Percentiles rank a stretch among this genome's conserved stretches.
phyloP scores from a whole-genome alignment of 2,113 vertebrate genomes.

The Scytalopus superciliaris region DNA sequence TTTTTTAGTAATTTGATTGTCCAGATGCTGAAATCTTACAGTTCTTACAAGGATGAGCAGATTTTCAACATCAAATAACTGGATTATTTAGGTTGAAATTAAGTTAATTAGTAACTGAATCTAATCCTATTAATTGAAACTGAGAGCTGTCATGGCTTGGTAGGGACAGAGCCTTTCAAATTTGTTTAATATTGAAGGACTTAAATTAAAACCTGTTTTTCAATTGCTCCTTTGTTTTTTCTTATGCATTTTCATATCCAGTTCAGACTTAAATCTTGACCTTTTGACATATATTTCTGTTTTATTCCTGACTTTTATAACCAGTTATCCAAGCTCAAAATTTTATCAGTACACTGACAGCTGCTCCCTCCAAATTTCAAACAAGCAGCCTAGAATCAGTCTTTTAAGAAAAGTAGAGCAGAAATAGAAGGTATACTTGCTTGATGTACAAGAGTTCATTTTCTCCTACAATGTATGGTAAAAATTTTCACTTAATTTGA shows the following conservation, averaged over 20 bases:
- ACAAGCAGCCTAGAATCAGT: neutral
- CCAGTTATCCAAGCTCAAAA: neutral
- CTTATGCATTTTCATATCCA: neutral
- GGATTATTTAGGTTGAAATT: neutral
- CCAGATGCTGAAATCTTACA: neutral
- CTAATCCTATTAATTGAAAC: neutral
- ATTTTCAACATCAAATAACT: neutral
- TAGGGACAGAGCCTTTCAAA: neutral
- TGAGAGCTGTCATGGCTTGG: neutral
- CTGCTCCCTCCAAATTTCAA: neutral
- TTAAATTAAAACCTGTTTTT: neutral
- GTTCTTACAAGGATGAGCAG: neutral
- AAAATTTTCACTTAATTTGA: neutral
- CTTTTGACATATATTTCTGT: neutral
- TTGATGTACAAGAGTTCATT: neutral
- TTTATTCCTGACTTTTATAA: neutral
- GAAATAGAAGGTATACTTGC: neutral
- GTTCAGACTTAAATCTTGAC: neutral
- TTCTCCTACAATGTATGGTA: neutral
- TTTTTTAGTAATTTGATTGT: neutral
- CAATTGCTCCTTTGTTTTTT: neutral
- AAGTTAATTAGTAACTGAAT: neutral
- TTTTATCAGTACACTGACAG: neutral
- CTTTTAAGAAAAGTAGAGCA: neutral
- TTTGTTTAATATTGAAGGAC: neutral